A percentile compares a stretch with the other conserved stretches of the same genome.
Evolutionary conservation across 2,113 vertebrate species (phyloP).

Genomic region (Machaerirhynchus nigripectus): DNA sequence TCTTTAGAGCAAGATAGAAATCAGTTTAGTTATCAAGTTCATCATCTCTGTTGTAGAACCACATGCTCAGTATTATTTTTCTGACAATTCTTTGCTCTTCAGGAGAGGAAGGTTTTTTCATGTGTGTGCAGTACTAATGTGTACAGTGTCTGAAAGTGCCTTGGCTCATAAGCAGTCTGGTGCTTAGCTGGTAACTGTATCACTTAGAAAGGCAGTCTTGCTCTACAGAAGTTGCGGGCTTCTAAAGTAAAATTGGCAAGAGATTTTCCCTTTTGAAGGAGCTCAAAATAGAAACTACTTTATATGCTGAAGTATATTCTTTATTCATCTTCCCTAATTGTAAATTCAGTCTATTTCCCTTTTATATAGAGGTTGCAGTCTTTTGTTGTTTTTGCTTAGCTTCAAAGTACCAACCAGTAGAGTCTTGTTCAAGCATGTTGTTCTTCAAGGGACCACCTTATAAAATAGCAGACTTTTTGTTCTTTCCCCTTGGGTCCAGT

Average conservation of each 20-base stretch:
- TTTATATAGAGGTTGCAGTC: not conserved
- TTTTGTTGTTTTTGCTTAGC: not conserved
- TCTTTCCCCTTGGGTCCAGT: not conserved
- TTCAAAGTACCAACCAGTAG: not conserved
- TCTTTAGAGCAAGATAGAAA: not conserved
- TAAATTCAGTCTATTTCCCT: conserved; percentile 35
- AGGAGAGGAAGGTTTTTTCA: not conserved
- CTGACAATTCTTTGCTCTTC: not conserved
- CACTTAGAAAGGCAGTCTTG: not conserved
- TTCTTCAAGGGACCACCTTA: not conserved
- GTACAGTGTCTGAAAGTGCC: not conserved
- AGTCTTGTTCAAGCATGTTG: not conserved
- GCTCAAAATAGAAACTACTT: conserved; percentile 42
- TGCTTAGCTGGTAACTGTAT: not conserved
- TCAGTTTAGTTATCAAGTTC: not conserved
- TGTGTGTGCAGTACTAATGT: not conserved
- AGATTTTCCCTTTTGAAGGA: conserved; percentile 10
- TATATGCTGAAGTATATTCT: not conserved
- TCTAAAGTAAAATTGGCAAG: not conserved
- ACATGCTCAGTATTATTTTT: not conserved
- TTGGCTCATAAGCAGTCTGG: not conserved
- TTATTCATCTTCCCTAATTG: conserved; percentile 23
- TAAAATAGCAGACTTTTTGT: not conserved
- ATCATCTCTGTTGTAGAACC: not conserved
- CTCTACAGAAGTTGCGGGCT: not conserved